phyloP scores from a whole-genome alignment of 2,113 vertebrate species.

The Willisornis vidua region DNA sequence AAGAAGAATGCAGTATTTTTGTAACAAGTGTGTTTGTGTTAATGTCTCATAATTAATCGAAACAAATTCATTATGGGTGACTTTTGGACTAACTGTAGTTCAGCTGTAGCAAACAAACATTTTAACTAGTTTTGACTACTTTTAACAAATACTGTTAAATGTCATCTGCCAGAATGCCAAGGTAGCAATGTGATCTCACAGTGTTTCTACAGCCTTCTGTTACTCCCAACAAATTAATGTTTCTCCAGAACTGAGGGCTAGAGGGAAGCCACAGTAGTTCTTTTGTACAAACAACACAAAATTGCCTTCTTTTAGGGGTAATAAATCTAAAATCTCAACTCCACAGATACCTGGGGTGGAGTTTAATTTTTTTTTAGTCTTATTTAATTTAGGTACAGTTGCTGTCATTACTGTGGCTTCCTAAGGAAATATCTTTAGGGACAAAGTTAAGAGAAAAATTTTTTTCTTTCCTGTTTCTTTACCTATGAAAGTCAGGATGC shows the following conservation, averaged over 20 bases:
- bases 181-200: background rate
- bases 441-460: accelerated
- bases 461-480: background rate
- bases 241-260: background rate
- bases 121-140: too few relatives aligned
- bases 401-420: background rate
- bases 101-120: background rate
- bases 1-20: background rate
- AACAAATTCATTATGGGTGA: background rate
- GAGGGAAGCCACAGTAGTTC: background rate
- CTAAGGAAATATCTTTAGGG: background rate
- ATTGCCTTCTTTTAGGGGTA: background rate
- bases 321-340: background rate
- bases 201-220: background rate
- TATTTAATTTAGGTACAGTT: background rate
- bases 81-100: background rate
- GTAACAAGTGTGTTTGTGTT: background rate
- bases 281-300: background rate
- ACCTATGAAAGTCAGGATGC: background rate
- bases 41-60: background rate
- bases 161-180: background rate
- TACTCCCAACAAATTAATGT: background rate
- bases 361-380: background rate
- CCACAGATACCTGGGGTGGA: background rate
- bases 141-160: background rate